Evolutionary conservation across 92 coral and sea anemone species (phyloP).

Genomic region (Bergia sp.): DNA sequence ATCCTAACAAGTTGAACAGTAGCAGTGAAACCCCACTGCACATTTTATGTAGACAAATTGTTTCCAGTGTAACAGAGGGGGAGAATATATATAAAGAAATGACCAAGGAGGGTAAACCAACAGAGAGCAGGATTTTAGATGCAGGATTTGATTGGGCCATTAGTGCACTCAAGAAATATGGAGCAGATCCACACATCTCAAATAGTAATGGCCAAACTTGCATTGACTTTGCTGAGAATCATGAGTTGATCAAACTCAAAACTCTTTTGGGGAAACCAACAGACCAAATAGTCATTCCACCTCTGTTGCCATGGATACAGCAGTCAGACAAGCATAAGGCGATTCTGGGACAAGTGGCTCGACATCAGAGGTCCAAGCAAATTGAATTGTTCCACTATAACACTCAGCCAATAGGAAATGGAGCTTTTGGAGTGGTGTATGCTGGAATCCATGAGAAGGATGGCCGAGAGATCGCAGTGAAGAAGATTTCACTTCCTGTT

Average conservation of each 20-base stretch:
- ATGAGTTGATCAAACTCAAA: background rate
- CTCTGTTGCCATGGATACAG: background rate
- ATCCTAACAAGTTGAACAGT: background rate
- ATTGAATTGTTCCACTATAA: background rate
- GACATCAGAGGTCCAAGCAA: background rate
- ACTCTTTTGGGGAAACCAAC: background rate
- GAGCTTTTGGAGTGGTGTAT: slow-evolving; percentile 8
- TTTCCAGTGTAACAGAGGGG: background rate
- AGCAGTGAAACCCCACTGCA: background rate
- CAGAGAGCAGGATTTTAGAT: background rate
- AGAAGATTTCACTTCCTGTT: background rate
- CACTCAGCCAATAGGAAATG: background rate
- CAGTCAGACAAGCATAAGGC: background rate
- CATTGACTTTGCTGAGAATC: background rate
- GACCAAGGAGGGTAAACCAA: background rate
- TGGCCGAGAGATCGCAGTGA: background rate
- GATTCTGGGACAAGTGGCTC: background rate
- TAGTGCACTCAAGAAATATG: background rate
- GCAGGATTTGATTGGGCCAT: slow-evolving; percentile 14
- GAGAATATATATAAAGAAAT: background rate
- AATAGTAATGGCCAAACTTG: background rate
- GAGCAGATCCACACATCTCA: slow-evolving; percentile 7
- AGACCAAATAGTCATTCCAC: background rate
- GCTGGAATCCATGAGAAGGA: slow-evolving; percentile 3
- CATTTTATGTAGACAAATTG: background rate